phyloP scores from a whole-genome alignment of 2,113 vertebrate species.

The Sphyrna mokarran region DNA sequence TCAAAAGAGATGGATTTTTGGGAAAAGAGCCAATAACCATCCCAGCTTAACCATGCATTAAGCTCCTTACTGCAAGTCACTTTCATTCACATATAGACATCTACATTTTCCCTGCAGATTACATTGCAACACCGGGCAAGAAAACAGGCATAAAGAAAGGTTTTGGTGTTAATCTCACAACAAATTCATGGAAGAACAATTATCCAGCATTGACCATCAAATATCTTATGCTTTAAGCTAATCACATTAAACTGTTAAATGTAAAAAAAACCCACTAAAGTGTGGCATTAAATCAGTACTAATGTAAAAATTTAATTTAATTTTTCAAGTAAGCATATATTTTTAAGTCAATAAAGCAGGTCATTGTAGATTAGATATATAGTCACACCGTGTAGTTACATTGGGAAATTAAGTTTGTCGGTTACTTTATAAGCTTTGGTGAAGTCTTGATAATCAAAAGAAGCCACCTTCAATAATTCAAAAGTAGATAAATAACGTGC shows the following conservation, averaged over 20 bases:
- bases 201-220: background rate
- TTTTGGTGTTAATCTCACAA: background rate
- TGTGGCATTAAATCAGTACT: background rate
- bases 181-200: background rate
- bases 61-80: background rate
- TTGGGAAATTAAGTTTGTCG: background rate
- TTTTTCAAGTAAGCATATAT: background rate
- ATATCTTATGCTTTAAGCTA: background rate
- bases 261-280: background rate
- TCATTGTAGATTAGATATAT: background rate
- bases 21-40: background rate
- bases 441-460: background rate
- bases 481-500: background rate
- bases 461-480: background rate
- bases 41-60: background rate
- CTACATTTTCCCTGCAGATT: background rate
- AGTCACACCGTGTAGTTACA: background rate
- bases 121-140: background rate
- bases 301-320: background rate
- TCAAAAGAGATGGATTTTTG: background rate
- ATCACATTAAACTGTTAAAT: too few species aligned
- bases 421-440: background rate
- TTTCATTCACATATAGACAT: background rate
- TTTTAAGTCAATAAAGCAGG: background rate
- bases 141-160: background rate